These are phyloP conservation scores for Acrossocheilus fasciatus DNA, from an alignment of 2,797 vertebrate species.

Conservation along the genomic window DNA sequence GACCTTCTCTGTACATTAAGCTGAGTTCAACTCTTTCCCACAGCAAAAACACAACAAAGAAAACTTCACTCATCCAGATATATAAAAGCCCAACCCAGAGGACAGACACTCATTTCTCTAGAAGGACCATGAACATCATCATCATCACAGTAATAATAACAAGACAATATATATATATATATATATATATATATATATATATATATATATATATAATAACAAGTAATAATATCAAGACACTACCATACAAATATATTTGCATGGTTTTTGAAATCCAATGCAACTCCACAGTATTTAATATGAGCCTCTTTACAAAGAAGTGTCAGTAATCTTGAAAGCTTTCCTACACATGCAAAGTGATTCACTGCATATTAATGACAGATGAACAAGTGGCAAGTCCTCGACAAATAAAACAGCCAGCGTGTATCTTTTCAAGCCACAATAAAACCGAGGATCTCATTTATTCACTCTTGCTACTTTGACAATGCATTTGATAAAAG, in stretches of 20 bases:
- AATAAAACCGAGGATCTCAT: neutral
- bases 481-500: slow-evolving; percentile 8
- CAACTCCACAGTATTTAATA: neutral
- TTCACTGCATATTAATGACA: slow-evolving; percentile 21
- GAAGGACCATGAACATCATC: neutral
- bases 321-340: slow-evolving; percentile 12
- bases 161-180: neutral
- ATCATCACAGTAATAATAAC: slow-evolving; percentile 10
- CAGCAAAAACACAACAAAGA: slow-evolving; percentile 37
- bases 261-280: neutral
- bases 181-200: too few species aligned
- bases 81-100: slow-evolving; percentile 6
- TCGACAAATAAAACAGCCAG: neutral
- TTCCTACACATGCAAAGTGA: slow-evolving; percentile 3
- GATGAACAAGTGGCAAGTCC: neutral
- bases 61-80: slow-evolving; percentile 24
- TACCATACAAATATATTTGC: neutral
- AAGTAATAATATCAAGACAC: neutral
- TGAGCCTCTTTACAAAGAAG: neutral
- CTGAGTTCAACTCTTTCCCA: slow-evolving; percentile 43
- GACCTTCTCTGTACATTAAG: slow-evolving; percentile 40
- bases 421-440: neutral
- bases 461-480: neutral
- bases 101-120: slow-evolving; percentile 8
- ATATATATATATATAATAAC: too few species aligned